phyloP scores from a whole-genome alignment of 2,888 invertebrate genomes.

The Aphidius colemani region DNA sequence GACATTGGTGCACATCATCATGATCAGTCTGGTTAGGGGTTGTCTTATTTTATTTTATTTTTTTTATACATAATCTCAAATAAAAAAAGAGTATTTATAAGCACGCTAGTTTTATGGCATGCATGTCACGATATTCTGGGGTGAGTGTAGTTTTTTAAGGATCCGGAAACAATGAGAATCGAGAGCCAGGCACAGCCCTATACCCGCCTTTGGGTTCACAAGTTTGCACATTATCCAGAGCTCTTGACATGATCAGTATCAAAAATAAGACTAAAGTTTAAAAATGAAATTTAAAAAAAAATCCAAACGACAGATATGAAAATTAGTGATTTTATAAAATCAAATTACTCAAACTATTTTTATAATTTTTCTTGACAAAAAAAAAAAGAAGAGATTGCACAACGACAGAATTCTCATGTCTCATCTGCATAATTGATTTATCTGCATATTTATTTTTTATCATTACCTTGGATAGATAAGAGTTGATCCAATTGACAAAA shows the following conservation, averaged over 20 bases:
- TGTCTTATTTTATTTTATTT: neutral
- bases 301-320: too few species aligned
- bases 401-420: conserved; percentile 12
- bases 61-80: neutral
- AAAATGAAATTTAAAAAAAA: too few species aligned
- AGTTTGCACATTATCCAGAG: conserved; percentile 32
- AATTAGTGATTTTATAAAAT: too few species aligned
- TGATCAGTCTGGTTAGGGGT: neutral
- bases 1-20: conserved; percentile 13
- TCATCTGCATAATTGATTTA: neutral
- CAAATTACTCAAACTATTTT: too few species aligned
- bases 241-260: too few species aligned
- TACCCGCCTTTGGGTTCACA: conserved; percentile 31
- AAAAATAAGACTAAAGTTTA: too few species aligned
- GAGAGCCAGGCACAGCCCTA: conserved; percentile 47
- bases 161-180: conserved; percentile 48
- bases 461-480: conserved; percentile 90
- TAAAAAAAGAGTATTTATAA: conserved; percentile 26
- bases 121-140: conserved; percentile 35
- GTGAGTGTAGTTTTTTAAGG: conserved; percentile 45
- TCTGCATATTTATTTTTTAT: neutral
- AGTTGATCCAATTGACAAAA: conserved; percentile 99
- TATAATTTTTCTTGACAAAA: too few species aligned
- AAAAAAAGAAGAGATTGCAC: too few species aligned
- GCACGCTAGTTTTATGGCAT: conserved; percentile 32